Evolutionary conservation across 1,140 invertebrate species (phyloP).

Genomic region (Bicyclus anynana): DNA sequence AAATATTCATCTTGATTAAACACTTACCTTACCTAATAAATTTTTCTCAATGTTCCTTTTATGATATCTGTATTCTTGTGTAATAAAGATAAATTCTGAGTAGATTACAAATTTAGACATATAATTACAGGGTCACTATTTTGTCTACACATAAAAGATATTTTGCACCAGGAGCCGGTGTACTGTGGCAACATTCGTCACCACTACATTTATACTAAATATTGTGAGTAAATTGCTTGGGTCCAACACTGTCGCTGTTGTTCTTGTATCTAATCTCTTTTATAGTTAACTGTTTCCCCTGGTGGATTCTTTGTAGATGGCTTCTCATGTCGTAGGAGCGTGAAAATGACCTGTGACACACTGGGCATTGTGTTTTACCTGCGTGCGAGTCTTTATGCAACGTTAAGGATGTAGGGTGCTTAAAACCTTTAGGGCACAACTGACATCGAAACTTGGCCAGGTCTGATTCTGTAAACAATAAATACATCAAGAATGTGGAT

Average conservation of each 20-base stretch:
- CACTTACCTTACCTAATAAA: too few relatives aligned
- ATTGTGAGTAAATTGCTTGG: constrained; percentile 61
- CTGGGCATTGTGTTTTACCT: constrained; percentile 83
- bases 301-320: constrained; percentile 79
- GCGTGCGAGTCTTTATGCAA: constrained; percentile 87
- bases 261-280: constrained; percentile 70
- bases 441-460: constrained; percentile 80
- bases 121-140: neutral
- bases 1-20: too few relatives aligned
- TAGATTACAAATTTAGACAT: neutral
- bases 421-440: constrained; percentile 86
- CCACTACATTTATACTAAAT: constrained; percentile 44
- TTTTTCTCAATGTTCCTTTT: too few relatives aligned
- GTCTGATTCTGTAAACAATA: constrained; percentile 68
- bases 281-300: constrained; percentile 69
- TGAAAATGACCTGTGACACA: constrained; percentile 80
- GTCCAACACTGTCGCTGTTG: constrained; percentile 49
- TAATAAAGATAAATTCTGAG: too few relatives aligned
- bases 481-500: too few relatives aligned
- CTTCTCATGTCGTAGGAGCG: constrained; percentile 81
- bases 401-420: constrained; percentile 85
- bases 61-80: too few relatives aligned
- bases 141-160: constrained; percentile 9
- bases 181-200: constrained; percentile 27
- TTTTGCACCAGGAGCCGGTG: constrained; percentile 45